Base-by-base conservation (phyloP, 2,113 vertebrate genomes). In the Pogona vitticeps region DNA sequence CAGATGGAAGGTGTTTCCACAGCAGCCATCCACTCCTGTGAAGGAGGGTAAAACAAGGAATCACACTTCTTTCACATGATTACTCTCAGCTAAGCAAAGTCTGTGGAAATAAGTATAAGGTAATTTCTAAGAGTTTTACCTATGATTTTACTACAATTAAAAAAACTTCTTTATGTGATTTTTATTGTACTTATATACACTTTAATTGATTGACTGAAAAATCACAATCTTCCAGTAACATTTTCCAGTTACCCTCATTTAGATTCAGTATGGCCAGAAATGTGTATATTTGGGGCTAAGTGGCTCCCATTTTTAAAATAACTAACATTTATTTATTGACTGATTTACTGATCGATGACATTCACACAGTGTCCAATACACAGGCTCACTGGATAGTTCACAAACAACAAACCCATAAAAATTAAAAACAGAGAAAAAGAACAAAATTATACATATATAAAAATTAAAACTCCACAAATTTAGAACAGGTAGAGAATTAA, bases 31-130 rank as follows among this genome's bases (percentile, higher is more conserved):
- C 46, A 17, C 59, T 83, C 91, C 20, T 87, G 46, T 92, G 89
- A 89, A 94, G 87, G 88, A 91, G 83, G 82, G 81, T 93, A 84
- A 88, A 92, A 84, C 68, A 61, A 92, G 87, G 68, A 58, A 65
- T 67, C 70, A 81, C 42, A 23, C 59, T 82, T 87, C 58, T 1
- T 52, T 10, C 46, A 52, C 5, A 52, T 52, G 46, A 52, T 52
- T 10, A 6, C 5, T 52, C 5, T 52, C 5, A 52, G 46, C 46
- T 6, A 10, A 10, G 46, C 10, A 38, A 75, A 75, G 9, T 42
- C 40, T 40, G 36, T 75, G 71, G 21, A 40, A 12, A 23, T 23
- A 14, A 42, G 72, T 12, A 52, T 5, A 52, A 52, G 46, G 46
- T 52, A 52, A 5, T 52, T 52, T 52, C n/a, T n/a, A n/a, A n/a